Percentiles rank a stretch among this genome's conserved stretches.
These are phyloP conservation scores for Oryzias curvinotus DNA, from an alignment of 2,113 vertebrate genomes.

Conservation along the genomic window DNA sequence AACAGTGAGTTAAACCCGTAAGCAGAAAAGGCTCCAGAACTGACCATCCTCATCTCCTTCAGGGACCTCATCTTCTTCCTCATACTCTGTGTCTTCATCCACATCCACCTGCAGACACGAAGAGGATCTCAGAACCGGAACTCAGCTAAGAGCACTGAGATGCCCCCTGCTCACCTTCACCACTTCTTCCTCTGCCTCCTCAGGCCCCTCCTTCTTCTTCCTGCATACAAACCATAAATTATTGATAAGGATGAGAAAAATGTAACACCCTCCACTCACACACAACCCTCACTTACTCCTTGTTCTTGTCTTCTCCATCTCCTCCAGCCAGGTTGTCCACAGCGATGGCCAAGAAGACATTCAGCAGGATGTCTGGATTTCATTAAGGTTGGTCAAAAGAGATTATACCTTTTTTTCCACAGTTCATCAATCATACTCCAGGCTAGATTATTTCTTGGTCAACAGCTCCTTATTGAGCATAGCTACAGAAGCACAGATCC, in stretches of 20 bases:
- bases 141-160: fast-evolving
- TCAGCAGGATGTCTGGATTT: slow-evolving; percentile 75
- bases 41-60: slow-evolving; percentile 63
- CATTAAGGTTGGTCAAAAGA: slow-evolving; percentile 36
- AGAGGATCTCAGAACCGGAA: background rate
- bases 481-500: no score
- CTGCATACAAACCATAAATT: slow-evolving; percentile 21
- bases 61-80: slow-evolving; percentile 71
- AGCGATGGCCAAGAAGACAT: slow-evolving; percentile 81
- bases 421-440: no score
- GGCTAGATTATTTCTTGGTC: no score
- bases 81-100: slow-evolving; percentile 75
- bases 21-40: background rate
- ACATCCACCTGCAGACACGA: slow-evolving; percentile 67
- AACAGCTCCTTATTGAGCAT: no score
- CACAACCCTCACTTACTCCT: slow-evolving; percentile 60
- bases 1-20: no score
- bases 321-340: slow-evolving; percentile 79
- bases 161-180: slow-evolving; percentile 41
- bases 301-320: slow-evolving; percentile 70
- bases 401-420: no score
- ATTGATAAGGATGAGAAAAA: background rate
- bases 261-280: no score
- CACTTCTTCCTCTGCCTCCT: slow-evolving; percentile 31
- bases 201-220: slow-evolving; percentile 43